phyloP scores from a whole-genome alignment of 2,888 invertebrate species.

The Sabellastarte sp. region DNA sequence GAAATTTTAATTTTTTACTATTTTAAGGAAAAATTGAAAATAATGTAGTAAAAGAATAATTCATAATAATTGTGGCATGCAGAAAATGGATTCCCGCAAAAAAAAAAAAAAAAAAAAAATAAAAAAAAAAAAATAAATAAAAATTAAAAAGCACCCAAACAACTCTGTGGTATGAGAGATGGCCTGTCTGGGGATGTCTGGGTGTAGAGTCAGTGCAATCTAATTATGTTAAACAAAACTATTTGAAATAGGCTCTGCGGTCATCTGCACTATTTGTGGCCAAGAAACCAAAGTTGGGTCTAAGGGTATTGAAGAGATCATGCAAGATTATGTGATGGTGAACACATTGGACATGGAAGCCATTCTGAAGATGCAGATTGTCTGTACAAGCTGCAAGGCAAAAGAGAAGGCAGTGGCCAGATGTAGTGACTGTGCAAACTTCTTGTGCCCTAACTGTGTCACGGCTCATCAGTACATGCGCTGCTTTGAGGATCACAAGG shows the following conservation, averaged over 20 bases:
- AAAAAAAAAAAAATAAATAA: no score
- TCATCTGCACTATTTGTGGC: slow-evolving; percentile 68
- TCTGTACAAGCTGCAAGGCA: slow-evolving; percentile 92
- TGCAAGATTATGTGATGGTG: slow-evolving; percentile 82
- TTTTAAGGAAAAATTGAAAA: no score
- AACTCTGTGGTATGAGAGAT: no score
- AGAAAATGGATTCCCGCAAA: no score
- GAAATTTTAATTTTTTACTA: no score
- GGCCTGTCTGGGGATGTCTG: no score
- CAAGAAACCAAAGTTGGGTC: slow-evolving; percentile 71
- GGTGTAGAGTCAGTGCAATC: no score
- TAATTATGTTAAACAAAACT: no score
- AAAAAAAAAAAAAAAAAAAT: no score
- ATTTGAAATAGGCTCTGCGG: slow-evolving; percentile 41
- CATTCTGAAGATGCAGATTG: slow-evolving; percentile 69
- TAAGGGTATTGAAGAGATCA: slow-evolving; percentile 70
- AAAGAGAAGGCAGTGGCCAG: slow-evolving; percentile 91
- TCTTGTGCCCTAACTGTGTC: slow-evolving; percentile 89
- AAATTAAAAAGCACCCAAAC: no score
- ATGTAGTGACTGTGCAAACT: slow-evolving; percentile 92
- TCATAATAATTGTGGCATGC: no score
- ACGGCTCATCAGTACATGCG: slow-evolving; percentile 95
- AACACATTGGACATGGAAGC: slow-evolving; percentile 62
- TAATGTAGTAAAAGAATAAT: no score
- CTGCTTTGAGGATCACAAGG: slow-evolving; percentile 87